These are phyloP conservation scores for Halcyon smyrnensis DNA, from an alignment of 2,797 vertebrate species.

Conservation along the genomic window DNA sequence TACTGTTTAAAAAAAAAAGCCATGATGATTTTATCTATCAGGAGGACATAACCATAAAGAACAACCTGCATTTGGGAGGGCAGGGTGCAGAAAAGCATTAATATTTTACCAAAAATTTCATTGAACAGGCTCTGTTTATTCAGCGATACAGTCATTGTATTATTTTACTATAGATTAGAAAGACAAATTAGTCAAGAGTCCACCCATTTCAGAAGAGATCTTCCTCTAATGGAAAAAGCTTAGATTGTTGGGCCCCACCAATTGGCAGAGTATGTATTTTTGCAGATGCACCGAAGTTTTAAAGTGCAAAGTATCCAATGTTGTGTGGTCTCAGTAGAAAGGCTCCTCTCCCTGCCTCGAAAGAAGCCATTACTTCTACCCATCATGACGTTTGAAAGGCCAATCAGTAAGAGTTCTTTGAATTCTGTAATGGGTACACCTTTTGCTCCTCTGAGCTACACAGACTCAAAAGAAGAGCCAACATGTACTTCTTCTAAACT, in stretches of 20 bases:
- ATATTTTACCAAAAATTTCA: not conserved
- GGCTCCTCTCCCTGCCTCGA: not conserved
- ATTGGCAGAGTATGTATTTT: not conserved
- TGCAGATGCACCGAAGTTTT: not conserved
- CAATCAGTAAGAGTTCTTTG: not conserved
- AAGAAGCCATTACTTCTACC: not conserved
- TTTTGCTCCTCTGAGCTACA: not conserved
- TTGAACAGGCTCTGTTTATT: not conserved
- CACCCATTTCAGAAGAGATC: not conserved
- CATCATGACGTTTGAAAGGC: not conserved
- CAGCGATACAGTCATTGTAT: not conserved
- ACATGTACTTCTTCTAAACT: not conserved
- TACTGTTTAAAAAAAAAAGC: constrained; percentile 80
- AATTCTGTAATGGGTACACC: not conserved
- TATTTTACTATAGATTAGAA: not conserved
- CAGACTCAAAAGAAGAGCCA: not conserved
- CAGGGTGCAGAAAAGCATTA: not conserved
- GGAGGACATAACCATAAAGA: not conserved
- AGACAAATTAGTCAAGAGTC: not conserved
- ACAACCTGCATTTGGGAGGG: not conserved
- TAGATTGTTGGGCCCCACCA: not conserved
- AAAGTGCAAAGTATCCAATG: not conserved
- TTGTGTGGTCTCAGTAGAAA: not conserved
- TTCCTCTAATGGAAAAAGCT: not conserved
- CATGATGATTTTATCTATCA: not conserved